Conservation (phyloP, 2,888 invertebrate species). For the Diloba caeruleocephala region DNA sequence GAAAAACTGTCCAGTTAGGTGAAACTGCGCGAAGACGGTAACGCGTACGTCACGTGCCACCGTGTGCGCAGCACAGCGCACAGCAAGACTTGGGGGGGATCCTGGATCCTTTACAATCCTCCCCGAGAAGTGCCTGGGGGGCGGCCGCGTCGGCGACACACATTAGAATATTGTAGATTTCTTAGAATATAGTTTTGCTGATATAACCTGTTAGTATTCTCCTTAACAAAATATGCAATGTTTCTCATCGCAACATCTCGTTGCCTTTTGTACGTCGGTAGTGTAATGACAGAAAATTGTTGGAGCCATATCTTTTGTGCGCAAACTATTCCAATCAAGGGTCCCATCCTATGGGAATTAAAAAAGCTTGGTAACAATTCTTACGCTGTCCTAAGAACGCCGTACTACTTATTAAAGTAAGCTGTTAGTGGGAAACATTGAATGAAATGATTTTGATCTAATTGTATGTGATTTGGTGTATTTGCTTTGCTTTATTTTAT, state of each 20-base stretch:
- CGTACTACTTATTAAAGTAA: slow-evolving; percentile 35
- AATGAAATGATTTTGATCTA: slow-evolving; percentile 30
- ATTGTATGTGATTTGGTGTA: slow-evolving; percentile 20
- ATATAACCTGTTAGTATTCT: slow-evolving; percentile 29
- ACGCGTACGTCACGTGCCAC: too few species aligned
- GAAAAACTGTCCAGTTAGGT: too few species aligned
- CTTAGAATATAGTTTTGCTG: too few species aligned
- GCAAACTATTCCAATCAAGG: slow-evolving; percentile 76
- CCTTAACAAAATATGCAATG: slow-evolving; percentile 70
- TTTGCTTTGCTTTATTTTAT: slow-evolving; percentile 6
- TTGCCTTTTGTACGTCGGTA: slow-evolving; percentile 71
- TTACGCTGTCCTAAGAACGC: slow-evolving; percentile 33
- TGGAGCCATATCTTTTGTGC: slow-evolving; percentile 68
- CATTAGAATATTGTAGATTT: too few species aligned
- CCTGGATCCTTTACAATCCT: too few species aligned
- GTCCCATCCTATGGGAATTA: slow-evolving; percentile 62
- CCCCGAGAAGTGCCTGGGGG: too few species aligned
- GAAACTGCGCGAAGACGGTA: too few species aligned
- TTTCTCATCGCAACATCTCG: slow-evolving; percentile 63
- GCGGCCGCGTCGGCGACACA: too few species aligned
- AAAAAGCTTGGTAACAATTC: slow-evolving; percentile 50
- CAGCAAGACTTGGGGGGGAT: too few species aligned
- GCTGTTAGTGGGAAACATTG: slow-evolving; percentile 35
- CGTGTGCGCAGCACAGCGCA: too few species aligned
- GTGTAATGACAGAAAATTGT: slow-evolving; percentile 82